Evolutionary conservation across 2,888 invertebrate species (phyloP).

Genomic region (Latrodectus elegans): DNA sequence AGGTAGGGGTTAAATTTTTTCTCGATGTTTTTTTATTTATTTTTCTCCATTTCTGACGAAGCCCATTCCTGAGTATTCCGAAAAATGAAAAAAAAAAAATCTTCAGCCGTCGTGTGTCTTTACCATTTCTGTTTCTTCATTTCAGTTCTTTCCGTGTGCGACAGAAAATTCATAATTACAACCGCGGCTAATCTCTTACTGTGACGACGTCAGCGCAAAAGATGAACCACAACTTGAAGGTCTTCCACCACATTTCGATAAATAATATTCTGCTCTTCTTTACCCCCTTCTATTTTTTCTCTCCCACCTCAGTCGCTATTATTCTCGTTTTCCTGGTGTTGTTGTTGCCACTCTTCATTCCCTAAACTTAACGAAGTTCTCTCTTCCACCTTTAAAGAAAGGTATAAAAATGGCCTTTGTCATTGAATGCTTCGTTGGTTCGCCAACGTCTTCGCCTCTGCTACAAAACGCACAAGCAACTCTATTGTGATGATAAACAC

Average conservation of each 20-base stretch:
- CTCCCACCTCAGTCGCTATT: neutral
- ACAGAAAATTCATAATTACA: constrained; percentile 59
- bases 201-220: constrained; percentile 44
- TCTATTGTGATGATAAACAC: constrained; percentile 67
- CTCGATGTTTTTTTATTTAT: neutral
- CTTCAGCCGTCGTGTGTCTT: constrained; percentile 37
- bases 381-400: constrained; percentile 20
- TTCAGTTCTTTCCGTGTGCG: constrained; percentile 17
- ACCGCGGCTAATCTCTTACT: constrained; percentile 44
- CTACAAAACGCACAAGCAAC: constrained; percentile 13
- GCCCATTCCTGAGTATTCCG: constrained; percentile 1
- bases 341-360: constrained; percentile 22
- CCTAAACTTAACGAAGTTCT: constrained; percentile 59
- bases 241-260: constrained; percentile 49
- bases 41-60: constrained; percentile 5
- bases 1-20: neutral
- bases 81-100: constrained; percentile 15
- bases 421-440: constrained; percentile 61
- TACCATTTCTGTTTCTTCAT: constrained; percentile 26
- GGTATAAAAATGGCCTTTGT: constrained; percentile 65
- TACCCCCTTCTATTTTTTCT: constrained; percentile 23
- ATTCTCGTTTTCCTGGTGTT: constrained; percentile 12
- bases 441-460: neutral
- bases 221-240: constrained; percentile 27
- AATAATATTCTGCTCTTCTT: constrained; percentile 48